These are phyloP conservation scores for Wasmannia auropunctata DNA, from an alignment of 1,140 invertebrate species.

Conservation along the genomic window DNA sequence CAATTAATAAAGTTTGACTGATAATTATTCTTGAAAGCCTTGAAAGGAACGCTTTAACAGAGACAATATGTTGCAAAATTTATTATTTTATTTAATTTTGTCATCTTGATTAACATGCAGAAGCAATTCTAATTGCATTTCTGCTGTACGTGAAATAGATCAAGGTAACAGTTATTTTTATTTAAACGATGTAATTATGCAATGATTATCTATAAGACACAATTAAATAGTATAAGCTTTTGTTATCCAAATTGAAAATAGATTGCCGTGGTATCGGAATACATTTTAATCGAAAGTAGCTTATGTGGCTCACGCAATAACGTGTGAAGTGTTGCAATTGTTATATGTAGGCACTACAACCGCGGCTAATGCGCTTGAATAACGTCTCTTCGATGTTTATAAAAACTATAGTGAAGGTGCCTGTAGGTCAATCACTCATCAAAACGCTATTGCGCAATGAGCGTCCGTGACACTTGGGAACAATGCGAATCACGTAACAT, in stretches of 20 bases:
- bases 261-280: background rate
- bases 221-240: background rate
- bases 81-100: too few species aligned
- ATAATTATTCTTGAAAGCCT: background rate
- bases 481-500: conserved; percentile 72
- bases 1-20: background rate
- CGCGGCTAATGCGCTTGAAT: conserved; percentile 30
- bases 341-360: background rate
- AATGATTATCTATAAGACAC: background rate
- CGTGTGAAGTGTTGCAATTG: conserved; percentile 45
- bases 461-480: conserved; percentile 72
- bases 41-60: background rate
- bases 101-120: background rate
- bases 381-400: conserved; percentile 21
- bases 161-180: background rate
- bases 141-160: background rate
- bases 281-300: conserved; percentile 38
- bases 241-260: background rate
- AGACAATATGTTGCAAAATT: background rate
- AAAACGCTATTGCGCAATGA: conserved; percentile 45
- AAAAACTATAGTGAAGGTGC: conserved; percentile 36
- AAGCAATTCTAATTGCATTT: background rate
- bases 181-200: background rate
- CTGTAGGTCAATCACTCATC: conserved; percentile 70
- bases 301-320: conserved; percentile 24